Base-by-base conservation (phyloP, 2,113 vertebrate genomes). In the Cyprinodon tularosa region DNA sequence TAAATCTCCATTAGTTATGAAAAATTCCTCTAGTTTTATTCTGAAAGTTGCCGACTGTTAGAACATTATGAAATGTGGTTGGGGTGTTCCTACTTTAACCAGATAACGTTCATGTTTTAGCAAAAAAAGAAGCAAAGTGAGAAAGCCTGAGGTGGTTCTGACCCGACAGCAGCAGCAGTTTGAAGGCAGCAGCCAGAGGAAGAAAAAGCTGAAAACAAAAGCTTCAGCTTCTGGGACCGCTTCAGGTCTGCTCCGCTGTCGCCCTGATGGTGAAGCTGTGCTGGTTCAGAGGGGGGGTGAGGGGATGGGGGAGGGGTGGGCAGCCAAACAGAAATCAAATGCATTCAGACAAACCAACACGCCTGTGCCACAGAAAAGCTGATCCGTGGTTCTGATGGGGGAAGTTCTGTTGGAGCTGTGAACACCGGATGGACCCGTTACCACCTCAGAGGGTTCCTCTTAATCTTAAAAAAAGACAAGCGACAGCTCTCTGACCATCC, bases 271-370 rank as follows among this genome's bases (percentile, higher is more conserved):
- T 72, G 77, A 71, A 71, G 70, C 57, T 83, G 42, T 10, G 71
- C 17, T 67, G 62, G 40, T 45, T 68, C 12, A 12, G 39, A 40
- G 9, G 22, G 68, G 12, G 7, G 86, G 78, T 80, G 72, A 87
- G 92, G 88, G 92, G 29, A 29, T 29, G 75, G 36, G 0, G 10
- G 78, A 89, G 88, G 92, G 92, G 89, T 86, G 22, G 61, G 81
- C 91, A 91, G 90, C 88, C 91, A 91, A 88, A 93, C 85, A 22
- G 17, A 84, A 80, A 83, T 6, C 47, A 72, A 84, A 82, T 71
- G 69, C 75, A 80, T 59, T 42, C 15, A 29, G 63, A 91, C 93
- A 92, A 92, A 94, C 95, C 75, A 8, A 22, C 78, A 80, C 67
- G 93, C 93, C 64, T 48, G 72, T 29, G 17, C 15, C 17, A 20